phyloP scores from a whole-genome alignment of 2,797 vertebrate genomes.

The Paguma larvata region DNA sequence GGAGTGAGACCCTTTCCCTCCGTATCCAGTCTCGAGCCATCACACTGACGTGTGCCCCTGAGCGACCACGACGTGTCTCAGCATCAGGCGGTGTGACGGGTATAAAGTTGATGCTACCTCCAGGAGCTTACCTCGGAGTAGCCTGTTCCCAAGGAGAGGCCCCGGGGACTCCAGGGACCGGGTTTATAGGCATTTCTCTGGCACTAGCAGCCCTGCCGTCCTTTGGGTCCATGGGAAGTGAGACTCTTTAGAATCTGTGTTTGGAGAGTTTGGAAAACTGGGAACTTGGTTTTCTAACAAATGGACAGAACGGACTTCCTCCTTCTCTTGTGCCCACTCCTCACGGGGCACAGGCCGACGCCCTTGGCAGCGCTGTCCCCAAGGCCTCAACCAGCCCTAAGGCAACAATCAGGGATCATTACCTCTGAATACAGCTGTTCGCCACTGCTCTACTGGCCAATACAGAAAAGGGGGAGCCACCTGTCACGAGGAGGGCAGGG shows the following conservation, averaged over 20 bases:
- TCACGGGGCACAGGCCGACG: background rate
- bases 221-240: fast-evolving
- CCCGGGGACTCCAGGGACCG: fast-evolving
- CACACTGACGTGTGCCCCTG: fast-evolving
- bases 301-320: background rate
- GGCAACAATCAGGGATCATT: background rate
- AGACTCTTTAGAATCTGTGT: background rate
- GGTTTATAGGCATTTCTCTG: background rate
- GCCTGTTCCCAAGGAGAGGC: background rate
- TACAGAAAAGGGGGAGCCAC: background rate
- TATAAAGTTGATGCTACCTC: background rate
- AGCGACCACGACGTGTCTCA: fast-evolving
- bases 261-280: background rate
- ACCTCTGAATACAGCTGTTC: background rate
- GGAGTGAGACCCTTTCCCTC: background rate
- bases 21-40: fast-evolving
- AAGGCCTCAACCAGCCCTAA: background rate
- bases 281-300: background rate
- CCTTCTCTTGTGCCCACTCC: background rate
- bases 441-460: background rate
- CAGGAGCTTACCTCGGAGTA: background rate
- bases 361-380: background rate
- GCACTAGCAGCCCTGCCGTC: background rate
- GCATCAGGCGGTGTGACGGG: fast-evolving
- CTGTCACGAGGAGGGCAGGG: fast-evolving